Evolutionary conservation across 2,888 invertebrate species (phyloP), one percentile per base, ranked within the genome.

Genomic region (Nomada fucata): DNA sequence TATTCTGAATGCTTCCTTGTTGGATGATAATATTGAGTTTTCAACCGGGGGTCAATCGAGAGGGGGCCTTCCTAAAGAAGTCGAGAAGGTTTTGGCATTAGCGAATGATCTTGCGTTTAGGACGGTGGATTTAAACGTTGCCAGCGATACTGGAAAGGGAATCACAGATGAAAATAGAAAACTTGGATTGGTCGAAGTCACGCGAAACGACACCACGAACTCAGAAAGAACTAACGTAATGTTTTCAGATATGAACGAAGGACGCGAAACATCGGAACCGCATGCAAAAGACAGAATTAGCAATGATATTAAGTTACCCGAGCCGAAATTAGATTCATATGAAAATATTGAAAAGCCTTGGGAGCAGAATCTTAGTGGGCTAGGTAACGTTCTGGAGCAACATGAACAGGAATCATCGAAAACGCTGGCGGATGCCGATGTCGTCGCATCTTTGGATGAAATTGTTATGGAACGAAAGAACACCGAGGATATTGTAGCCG

Each of bases 1-100:
- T 86, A 73, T 91, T 7, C 68, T 92, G 50, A 93, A 93, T 74
- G 90, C 91, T 20, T 90, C 90, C 0, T 79, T 91, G 0, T 92
- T 91, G 10, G 91, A 91, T 18, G 92, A 93, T 47, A 90, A 85
- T 0, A 5, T 76, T 18, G 86, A 89, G 2, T 57, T 84, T 13
- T 72, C 86, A 15, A 42, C 44, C 0, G 90, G 87, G 10, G 87
- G 88, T 1, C 87, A 79, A 65, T 59, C 60, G 18, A 88, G 78
- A n/a, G 76, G 80, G 42, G 65, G 79, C 50, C 4, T 88, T 5
- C 70, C 90, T 0, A 76, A 74, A 9, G 86, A 87, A 18, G 81
- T 91, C 0, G 82, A 73, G 5, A 84, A 76, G 10, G 83, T 89
- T 11, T 42, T 90, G 11, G 85, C 87, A 7, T 64, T 90, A 11